Conservation (phyloP, 2,113 vertebrate genomes). For the Sander vitreus region DNA sequence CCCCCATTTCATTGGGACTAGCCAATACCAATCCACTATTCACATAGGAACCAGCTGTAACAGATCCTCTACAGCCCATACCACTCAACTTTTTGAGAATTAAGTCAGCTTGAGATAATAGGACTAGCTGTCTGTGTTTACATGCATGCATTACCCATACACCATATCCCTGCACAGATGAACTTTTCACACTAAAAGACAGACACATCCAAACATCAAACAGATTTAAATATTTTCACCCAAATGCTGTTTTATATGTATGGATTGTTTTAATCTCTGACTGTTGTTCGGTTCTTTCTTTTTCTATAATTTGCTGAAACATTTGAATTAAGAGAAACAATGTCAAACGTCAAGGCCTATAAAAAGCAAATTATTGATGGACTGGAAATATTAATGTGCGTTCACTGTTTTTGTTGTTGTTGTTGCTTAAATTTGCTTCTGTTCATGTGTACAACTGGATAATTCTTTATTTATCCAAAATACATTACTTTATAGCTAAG, state of each 20-base stretch:
- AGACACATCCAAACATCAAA: not conserved
- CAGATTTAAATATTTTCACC: not conserved
- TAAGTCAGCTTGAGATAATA: constrained; percentile 66
- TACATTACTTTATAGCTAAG: not conserved
- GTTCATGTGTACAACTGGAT: not conserved
- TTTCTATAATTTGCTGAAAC: not conserved
- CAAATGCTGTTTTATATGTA: not conserved
- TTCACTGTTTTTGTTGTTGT: too few relatives aligned
- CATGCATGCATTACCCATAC: constrained; percentile 21
- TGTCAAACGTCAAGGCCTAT: not conserved
- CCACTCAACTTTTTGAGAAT: constrained; percentile 27
- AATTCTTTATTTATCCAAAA: not conserved
- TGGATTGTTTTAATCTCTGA: not conserved
- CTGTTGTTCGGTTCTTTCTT: not conserved
- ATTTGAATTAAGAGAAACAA: not conserved
- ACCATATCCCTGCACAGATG: not conserved
- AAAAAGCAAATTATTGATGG: not conserved
- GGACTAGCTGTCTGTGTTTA: constrained; percentile 60
- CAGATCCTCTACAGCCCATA: constrained; percentile 18
- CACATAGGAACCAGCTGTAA: constrained; percentile 21
- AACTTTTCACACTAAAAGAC: not conserved
- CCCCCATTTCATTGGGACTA: constrained; percentile 31
- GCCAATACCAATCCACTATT: constrained; percentile 58
- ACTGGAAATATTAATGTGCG: not conserved
- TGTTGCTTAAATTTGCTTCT: not conserved